Conservation (phyloP, 2,797 vertebrate species). For the Eulemur coronatus region DNA sequence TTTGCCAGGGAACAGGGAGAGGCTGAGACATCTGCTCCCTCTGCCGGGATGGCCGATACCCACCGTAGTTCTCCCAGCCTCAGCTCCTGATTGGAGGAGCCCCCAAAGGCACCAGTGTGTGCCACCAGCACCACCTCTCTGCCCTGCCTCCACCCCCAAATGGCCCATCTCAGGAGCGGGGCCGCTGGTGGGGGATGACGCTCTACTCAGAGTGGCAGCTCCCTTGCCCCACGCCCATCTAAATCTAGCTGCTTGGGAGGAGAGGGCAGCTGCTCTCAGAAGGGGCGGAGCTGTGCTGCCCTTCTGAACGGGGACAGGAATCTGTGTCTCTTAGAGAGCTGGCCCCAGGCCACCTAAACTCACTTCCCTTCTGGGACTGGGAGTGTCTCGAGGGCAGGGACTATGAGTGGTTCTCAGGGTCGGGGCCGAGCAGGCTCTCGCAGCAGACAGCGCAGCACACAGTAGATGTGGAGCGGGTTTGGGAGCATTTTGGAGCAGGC, state of each 20-base stretch:
- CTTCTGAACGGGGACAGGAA: not conserved
- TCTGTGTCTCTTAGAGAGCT: not conserved
- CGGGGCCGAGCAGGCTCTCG: too few species aligned
- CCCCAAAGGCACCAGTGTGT: not conserved
- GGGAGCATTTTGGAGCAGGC: not conserved
- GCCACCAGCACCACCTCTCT: not conserved
- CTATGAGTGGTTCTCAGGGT: not conserved
- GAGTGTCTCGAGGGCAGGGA: not conserved
- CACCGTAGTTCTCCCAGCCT: not conserved
- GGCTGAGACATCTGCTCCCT: slow-evolving; percentile 60
- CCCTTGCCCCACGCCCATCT: not conserved
- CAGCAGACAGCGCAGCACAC: accelerated
- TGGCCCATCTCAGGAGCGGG: not conserved
- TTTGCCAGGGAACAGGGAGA: slow-evolving; percentile 53
- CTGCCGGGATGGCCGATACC: not conserved
- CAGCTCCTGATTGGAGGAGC: not conserved
- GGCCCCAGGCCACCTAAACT: too few species aligned
- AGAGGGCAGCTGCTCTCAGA: not conserved
- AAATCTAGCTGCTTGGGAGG: not conserved
- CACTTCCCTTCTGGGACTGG: not conserved
- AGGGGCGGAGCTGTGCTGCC: accelerated
- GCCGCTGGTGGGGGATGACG: too few species aligned
- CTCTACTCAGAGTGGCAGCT: not conserved
- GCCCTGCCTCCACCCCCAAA: not conserved
- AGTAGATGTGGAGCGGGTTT: not conserved